Evolutionary conservation across 1,140 invertebrate species (phyloP).

Genomic region (Lepidurus apus): DNA sequence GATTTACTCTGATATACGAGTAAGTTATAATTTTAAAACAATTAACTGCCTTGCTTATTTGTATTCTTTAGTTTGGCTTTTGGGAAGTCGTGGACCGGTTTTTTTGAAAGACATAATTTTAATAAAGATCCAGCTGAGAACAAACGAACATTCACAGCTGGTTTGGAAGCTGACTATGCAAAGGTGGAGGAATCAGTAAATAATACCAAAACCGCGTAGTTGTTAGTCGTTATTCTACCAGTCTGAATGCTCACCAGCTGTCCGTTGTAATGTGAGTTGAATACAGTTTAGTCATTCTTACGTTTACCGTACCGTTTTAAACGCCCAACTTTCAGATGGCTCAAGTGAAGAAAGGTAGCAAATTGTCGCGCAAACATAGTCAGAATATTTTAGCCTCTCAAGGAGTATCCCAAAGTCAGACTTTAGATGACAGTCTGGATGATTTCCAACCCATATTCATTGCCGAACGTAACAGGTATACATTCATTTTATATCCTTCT

Average conservation of each 20-base stretch:
- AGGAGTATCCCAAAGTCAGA: background rate
- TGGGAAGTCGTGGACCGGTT: background rate
- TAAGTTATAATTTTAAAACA: background rate
- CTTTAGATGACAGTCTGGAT: background rate
- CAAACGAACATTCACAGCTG: background rate
- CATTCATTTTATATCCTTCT: background rate
- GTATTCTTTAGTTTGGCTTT: background rate
- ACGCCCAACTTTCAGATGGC: background rate
- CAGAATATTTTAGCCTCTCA: background rate
- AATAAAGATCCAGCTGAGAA: background rate
- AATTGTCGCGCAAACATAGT: constrained; percentile 3
- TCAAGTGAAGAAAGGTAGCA: background rate
- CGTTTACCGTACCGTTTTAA: background rate
- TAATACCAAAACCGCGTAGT: background rate
- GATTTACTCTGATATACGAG: background rate
- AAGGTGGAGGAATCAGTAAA: background rate
- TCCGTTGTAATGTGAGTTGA: background rate
- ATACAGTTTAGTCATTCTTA: background rate
- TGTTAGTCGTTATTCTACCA: background rate
- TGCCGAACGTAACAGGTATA: background rate
- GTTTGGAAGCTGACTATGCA: background rate
- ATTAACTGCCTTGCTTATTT: background rate
- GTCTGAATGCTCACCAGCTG: background rate
- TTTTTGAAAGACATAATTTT: background rate
- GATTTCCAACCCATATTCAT: background rate